These are phyloP conservation scores for Oxystoma pomonae DNA, from an alignment of 2,888 invertebrate genomes.

Conservation along the genomic window DNA sequence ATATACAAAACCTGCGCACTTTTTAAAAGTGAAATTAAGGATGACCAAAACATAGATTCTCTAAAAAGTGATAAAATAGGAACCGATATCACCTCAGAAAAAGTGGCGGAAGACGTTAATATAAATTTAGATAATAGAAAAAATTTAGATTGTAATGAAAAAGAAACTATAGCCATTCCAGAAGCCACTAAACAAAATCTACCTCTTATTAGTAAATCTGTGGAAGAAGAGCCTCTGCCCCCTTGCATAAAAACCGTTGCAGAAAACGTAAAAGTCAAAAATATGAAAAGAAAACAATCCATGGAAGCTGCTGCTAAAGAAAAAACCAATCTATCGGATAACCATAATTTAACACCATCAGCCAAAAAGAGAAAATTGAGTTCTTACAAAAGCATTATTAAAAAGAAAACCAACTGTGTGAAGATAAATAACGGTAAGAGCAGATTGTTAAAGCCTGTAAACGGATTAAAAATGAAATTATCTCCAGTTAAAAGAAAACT, in stretches of 20 bases:
- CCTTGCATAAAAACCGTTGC: constrained; percentile 44
- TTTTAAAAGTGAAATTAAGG: not conserved
- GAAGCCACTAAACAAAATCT: not conserved
- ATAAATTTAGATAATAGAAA: not conserved
- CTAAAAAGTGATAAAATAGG: not conserved
- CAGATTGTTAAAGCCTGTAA: constrained; percentile 45
- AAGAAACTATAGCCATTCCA: constrained; percentile 3
- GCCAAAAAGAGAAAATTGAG: constrained; percentile 39
- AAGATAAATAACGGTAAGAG: constrained; percentile 48
- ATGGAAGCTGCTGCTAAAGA: constrained; percentile 27
- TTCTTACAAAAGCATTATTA: constrained; percentile 46
- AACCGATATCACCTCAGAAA: not conserved
- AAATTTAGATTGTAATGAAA: not conserved
- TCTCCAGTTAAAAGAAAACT: constrained; percentile 49
- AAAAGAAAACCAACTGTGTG: constrained; percentile 47
- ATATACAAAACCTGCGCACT: not conserved
- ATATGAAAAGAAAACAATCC: constrained; percentile 51
- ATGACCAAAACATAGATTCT: not conserved
- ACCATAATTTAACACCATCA: constrained; percentile 15
- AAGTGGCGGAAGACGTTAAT: not conserved
- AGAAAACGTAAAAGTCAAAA: constrained; percentile 47
- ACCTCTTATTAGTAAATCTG: not conserved
- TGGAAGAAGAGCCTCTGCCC: constrained; percentile 32
- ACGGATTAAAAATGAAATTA: constrained; percentile 25
- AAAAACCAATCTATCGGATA: constrained; percentile 28